These are phyloP conservation scores for Tauraco erythrolophus DNA, from an alignment of 2,113 vertebrate species.

Conservation along the genomic window DNA sequence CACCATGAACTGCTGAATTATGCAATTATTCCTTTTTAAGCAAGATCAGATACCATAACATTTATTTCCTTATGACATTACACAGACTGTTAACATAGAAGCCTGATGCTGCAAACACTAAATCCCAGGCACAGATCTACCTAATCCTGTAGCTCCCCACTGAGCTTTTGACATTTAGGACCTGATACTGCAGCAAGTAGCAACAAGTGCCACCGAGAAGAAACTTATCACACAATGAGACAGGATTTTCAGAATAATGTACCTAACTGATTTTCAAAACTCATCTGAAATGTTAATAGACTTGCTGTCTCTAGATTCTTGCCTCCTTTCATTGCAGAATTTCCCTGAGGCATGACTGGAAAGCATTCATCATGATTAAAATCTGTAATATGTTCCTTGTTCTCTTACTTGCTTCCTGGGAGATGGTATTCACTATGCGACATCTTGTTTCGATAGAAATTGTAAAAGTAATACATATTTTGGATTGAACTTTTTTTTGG, in stretches of 20 bases:
- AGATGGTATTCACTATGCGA: neutral
- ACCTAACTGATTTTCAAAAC: constrained; percentile 41
- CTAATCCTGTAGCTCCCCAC: neutral
- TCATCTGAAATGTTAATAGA: constrained; percentile 50
- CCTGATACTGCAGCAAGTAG: constrained; percentile 42
- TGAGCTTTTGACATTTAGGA: constrained; percentile 23
- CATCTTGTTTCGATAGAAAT: neutral
- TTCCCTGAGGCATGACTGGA: constrained; percentile 33
- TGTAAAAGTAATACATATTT: neutral
- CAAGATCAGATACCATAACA: constrained; percentile 14
- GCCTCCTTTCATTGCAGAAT: neutral
- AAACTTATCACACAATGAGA: neutral
- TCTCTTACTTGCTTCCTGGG: neutral
- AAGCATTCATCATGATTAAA: constrained; percentile 35
- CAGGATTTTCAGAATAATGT: constrained; percentile 29
- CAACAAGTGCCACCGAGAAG: constrained; percentile 40
- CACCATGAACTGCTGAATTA: constrained; percentile 8
- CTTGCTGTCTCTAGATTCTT: constrained; percentile 45
- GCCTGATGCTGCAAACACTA: constrained; percentile 11
- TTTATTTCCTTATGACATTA: constrained; percentile 31
- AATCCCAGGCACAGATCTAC: neutral
- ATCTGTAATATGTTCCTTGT: neutral
- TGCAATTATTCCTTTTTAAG: constrained; percentile 17
- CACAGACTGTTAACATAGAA: neutral
- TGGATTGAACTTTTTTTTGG: neutral